phyloP scores from a whole-genome alignment of 2,113 vertebrate species.

The Myotis davidii region DNA sequence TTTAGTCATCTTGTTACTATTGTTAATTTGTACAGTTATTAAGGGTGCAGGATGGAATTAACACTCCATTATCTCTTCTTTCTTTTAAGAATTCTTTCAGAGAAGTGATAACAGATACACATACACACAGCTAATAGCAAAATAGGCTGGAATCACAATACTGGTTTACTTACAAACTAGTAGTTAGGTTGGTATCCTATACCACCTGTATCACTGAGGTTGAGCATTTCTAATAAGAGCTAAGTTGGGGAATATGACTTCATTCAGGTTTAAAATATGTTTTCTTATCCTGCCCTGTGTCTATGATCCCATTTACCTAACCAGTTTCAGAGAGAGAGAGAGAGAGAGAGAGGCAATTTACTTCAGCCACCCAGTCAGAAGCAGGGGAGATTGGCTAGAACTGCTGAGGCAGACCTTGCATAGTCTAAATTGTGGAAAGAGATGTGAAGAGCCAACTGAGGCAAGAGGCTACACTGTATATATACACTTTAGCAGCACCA shows the following conservation, averaged over 20 bases:
- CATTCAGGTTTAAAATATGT: slow-evolving; percentile 24
- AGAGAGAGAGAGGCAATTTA: background rate
- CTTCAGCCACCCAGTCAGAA: background rate
- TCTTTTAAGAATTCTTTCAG: slow-evolving; percentile 37
- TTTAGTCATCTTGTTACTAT: slow-evolving; percentile 23
- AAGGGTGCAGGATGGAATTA: background rate
- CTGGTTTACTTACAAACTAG: background rate
- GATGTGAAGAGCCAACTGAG: background rate
- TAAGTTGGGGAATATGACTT: slow-evolving; percentile 9
- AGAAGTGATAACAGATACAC: background rate
- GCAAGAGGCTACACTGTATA: background rate
- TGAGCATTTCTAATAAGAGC: background rate
- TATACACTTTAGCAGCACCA: background rate
- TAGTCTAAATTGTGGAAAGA: slow-evolving; percentile 25
- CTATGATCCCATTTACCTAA: slow-evolving; percentile 13
- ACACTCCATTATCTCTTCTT: background rate
- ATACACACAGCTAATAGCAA: background rate
- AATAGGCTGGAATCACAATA: background rate
- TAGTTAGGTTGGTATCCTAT: slow-evolving; percentile 4
- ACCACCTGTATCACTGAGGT: background rate
- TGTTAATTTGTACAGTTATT: slow-evolving; percentile 30
- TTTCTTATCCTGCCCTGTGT: background rate
- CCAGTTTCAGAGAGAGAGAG: background rate
- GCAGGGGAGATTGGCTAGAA: background rate
- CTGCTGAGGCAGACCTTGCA: background rate